Evolutionary conservation across 2,797 vertebrate species (phyloP).

Genomic region (Tapera naevia): DNA sequence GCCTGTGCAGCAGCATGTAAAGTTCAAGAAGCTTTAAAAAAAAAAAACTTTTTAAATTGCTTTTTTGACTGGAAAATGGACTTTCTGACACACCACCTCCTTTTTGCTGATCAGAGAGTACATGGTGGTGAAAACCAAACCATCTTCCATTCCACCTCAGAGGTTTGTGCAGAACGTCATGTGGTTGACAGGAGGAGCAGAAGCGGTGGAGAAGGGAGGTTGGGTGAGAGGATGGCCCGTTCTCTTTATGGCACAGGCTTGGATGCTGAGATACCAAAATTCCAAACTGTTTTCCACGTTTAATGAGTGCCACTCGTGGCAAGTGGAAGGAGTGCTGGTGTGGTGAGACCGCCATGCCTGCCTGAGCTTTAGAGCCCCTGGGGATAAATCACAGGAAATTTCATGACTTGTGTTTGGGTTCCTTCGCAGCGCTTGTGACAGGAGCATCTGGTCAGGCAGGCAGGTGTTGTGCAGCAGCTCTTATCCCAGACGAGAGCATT

Average conservation of each 20-base stretch:
- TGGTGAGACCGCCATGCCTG: rapidly evolving
- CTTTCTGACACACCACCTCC: neutral
- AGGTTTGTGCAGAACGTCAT: rapidly evolving
- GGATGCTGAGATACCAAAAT: neutral
- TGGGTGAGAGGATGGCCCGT: rapidly evolving
- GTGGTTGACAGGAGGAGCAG: neutral
- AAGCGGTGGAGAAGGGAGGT: rapidly evolving
- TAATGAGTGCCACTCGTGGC: rapidly evolving
- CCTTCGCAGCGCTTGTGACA: neutral
- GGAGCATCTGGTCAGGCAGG: neutral
- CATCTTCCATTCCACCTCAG: neutral
- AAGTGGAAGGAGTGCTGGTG: neutral
- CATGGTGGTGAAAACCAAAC: neutral
- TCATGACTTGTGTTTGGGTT: neutral
- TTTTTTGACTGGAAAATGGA: neutral
- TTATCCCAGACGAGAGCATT: neutral
- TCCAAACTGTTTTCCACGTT: neutral
- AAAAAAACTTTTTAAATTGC: neutral
- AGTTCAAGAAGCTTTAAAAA: neutral
- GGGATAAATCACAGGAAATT: neutral
- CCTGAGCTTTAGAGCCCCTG: neutral
- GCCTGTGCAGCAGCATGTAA: neutral
- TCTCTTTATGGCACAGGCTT: neutral
- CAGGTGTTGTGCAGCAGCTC: neutral
- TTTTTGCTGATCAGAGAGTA: neutral